Conservation (phyloP, 2,888 invertebrate species). For the Fabriciana adippe region DNA sequence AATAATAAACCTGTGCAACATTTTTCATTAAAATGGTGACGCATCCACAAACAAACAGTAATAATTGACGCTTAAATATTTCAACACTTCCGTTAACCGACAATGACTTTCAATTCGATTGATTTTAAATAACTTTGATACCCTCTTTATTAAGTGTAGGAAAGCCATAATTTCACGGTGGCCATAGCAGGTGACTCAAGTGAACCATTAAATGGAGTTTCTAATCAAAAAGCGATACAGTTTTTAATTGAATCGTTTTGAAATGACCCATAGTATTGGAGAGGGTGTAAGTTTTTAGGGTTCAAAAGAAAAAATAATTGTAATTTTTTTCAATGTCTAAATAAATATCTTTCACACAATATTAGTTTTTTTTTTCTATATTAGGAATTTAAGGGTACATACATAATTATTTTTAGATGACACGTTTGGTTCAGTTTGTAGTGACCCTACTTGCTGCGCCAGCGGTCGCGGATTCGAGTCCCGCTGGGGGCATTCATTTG, state of each 20-base stretch:
- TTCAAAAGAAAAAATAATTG: background rate
- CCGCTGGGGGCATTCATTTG: too few species aligned
- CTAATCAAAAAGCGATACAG: conserved; percentile 18
- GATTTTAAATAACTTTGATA: conserved; percentile 14
- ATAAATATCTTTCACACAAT: background rate
- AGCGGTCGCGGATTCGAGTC: too few species aligned
- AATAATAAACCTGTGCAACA: too few species aligned
- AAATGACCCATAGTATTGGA: background rate
- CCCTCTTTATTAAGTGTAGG: conserved; percentile 22
- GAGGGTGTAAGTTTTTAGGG: background rate
- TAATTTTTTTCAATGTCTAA: background rate
- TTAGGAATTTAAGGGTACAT: too few species aligned
- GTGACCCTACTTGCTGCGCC: too few species aligned
- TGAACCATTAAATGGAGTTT: conserved; percentile 19
- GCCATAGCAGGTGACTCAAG: conserved; percentile 20
- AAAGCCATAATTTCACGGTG: conserved; percentile 21
- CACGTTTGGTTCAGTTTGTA: too few species aligned
- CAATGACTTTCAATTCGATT: conserved; percentile 13
- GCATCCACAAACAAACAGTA: conserved; percentile 3
- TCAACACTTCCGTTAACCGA: conserved; percentile 11
- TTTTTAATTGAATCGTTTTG: conserved; percentile 20
- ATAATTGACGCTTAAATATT: conserved; percentile 2
- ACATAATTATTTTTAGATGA: too few species aligned
- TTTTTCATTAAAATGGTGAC: conserved; percentile 3
- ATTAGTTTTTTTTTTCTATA: too few species aligned